These are phyloP conservation scores for Antedon bifida DNA, from an alignment of 35 echinoderm and acorn worm species.

Conservation along the genomic window DNA sequence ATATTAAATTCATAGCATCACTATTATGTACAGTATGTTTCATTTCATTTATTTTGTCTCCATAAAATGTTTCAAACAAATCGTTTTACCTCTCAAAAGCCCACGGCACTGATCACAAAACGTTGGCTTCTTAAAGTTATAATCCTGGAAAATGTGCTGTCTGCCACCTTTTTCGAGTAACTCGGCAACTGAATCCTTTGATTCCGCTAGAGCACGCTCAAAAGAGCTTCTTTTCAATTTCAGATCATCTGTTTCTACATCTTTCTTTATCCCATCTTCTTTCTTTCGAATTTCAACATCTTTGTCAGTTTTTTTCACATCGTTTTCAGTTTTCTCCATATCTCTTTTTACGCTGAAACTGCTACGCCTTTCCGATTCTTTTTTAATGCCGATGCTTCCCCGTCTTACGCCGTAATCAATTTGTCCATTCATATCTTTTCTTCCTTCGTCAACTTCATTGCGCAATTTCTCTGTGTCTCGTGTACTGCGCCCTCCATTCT, in stretches of 20 bases:
- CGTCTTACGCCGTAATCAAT: background rate
- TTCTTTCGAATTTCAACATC: background rate
- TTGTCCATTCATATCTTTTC: background rate
- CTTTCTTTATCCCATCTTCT: background rate
- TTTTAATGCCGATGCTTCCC: too few species aligned
- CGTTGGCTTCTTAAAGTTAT: constrained; percentile 61
- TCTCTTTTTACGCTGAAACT: background rate
- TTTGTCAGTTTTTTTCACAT: background rate
- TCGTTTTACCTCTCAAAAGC: constrained; percentile 39
- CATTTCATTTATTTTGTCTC: background rate
- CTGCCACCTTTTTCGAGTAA: constrained; percentile 19
- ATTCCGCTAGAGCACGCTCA: constrained; percentile 12
- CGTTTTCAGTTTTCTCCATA: background rate
- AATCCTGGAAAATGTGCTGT: constrained; percentile 39
- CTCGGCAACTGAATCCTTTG: constrained; percentile 40
- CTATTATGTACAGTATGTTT: too few species aligned
- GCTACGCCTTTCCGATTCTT: too few species aligned
- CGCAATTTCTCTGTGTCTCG: background rate
- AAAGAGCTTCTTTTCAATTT: background rate
- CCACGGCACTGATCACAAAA: constrained; percentile 60
- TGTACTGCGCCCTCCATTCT: background rate
- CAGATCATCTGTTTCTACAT: background rate
- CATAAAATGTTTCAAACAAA: background rate
- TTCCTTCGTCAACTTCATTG: background rate
- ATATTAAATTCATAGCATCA: too few species aligned